Percentiles rank a stretch among this genome's conserved stretches.
Conservation (phyloP, 2,888 invertebrate genomes). For the Drosophila suboccidentalis region DNA sequence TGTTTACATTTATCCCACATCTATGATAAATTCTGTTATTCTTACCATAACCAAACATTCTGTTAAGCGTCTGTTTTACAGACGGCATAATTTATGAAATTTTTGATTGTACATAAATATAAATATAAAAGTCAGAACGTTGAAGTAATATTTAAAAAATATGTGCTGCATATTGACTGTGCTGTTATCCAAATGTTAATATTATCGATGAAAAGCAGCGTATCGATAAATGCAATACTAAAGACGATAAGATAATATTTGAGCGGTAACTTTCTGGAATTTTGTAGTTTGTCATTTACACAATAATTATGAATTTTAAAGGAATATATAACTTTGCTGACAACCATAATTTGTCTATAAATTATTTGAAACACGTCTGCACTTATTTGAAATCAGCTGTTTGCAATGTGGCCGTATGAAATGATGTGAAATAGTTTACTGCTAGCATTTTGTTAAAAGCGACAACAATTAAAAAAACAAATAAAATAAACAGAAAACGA, state of each 20-base stretch:
- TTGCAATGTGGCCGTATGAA: conserved; percentile 21
- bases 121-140: too few species aligned
- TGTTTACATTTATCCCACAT: neutral
- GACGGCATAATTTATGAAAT: neutral
- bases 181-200: too few species aligned
- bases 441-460: neutral
- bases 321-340: neutral
- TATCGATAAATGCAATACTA: too few species aligned
- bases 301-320: neutral
- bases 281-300: neutral
- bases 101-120: too few species aligned
- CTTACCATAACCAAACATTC: neutral
- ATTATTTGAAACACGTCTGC: neutral
- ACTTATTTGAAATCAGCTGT: neutral
- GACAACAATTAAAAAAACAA: neutral
- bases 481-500: neutral
- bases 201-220: too few species aligned
- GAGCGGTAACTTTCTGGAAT: too few species aligned
- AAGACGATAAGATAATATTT: too few species aligned
- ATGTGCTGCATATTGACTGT: too few species aligned
- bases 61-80: neutral
- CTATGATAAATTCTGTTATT: neutral
- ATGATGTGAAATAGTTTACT: neutral
- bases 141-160: too few species aligned
- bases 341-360: neutral